A percentile compares a stretch with the other conserved stretches of the same genome.
These are phyloP conservation scores for Onychomys arenicola DNA, from an alignment of 2,797 vertebrate genomes.

Conservation along the genomic window DNA sequence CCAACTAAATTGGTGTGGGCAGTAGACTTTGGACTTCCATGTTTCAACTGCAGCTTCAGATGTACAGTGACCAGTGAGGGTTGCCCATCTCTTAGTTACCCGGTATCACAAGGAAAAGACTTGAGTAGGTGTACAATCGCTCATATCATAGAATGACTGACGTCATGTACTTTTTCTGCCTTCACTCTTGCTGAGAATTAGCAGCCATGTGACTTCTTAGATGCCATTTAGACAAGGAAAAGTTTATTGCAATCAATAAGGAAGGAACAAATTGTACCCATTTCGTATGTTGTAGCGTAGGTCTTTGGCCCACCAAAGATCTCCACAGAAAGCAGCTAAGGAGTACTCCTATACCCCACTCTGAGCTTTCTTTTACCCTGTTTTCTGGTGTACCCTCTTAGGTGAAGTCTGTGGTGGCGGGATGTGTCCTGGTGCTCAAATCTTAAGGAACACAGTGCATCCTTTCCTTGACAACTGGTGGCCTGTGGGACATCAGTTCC, in stretches of 20 bases:
- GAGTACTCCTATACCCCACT: background rate
- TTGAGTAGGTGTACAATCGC: background rate
- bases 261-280: background rate
- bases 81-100: background rate
- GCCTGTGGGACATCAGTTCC: background rate
- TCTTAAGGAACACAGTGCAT: background rate
- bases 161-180: background rate
- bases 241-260: background rate
- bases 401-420: background rate
- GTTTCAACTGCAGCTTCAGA: background rate
- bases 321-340: background rate
- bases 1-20: background rate
- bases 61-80: background rate
- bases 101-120: background rate
- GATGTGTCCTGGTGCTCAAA: background rate
- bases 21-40: background rate
- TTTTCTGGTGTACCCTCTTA: background rate
- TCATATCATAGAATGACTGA: background rate
- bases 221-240: background rate
- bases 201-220: background rate
- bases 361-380: constrained; percentile 1
- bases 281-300: background rate
- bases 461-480: background rate
- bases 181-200: background rate
- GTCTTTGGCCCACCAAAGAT: background rate